Base-by-base conservation (phyloP, 1,140 invertebrate genomes). In the Panulirus ornatus region DNA sequence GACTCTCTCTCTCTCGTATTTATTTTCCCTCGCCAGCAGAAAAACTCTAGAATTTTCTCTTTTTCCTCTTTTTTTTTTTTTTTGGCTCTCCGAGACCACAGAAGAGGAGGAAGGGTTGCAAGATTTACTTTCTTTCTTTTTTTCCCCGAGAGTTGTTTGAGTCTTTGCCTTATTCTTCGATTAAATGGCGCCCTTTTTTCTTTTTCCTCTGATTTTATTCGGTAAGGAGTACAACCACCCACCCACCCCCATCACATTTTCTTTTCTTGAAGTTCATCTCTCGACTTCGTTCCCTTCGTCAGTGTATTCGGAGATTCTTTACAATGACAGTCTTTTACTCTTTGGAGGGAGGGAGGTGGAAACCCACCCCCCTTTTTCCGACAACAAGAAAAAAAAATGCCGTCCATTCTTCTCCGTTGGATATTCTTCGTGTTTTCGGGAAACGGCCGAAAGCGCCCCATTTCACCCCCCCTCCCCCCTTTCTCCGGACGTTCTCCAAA, bases 401-500 rank as follows among this genome's bases (percentile, higher is more conserved):
- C 27, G 22, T 27, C 5, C 11, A 66, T 27, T 30, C 58, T 30
- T 66, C 11, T 66, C n/a, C 58, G 1, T 66, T 30, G 22, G n/a
- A 27, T 27, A 27, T 27, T 66, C 44, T 82, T 34, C 22, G 51
- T 82, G n/a, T 66, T 54, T 54, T 54, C 19, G 51, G 9, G 51
- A 19, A 54, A 54, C 8, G 51, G 19, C 51, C 19, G 9, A 54
- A 54, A 66, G 58, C 30, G 22, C n/a, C n/a, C 58, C 58, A 66
- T 27, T 30, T 66, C 58, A 22, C 3, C 27, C 58, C 3, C 2
- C 30, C 58, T 66, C 58, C 58, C 58, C 3, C 27, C 58, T 5
- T 30, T 66, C 58, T 66, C 58, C 11, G 58, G 58, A 66, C 58
- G 58, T 66, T 66, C 58, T 66, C n/a, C n/a, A 66, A 66, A 66